Base-by-base conservation (phyloP, 1,140 invertebrate genomes). In the Zophobas morio region DNA sequence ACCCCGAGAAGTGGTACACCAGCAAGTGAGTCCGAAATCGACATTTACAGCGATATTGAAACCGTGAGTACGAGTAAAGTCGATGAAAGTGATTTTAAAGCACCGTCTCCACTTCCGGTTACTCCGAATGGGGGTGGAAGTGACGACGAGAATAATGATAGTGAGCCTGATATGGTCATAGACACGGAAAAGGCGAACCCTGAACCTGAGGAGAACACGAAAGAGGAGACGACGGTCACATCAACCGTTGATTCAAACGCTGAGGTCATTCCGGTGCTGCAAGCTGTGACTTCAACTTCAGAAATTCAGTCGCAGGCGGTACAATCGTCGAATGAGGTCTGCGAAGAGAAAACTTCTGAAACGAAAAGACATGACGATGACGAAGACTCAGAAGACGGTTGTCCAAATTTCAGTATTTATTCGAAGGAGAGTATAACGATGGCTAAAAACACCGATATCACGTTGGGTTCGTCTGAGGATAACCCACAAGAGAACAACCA, bases 341-440 rank as follows among this genome's bases (percentile, higher is more conserved):
- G 77, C 37, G 60, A 79, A 47, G 49, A 60, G 39, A 72, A 79
- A 32, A 57, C 56, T 40, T 6, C 63, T 6, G 20, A 20, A 20
- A 87, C 1, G 85, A 88, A 1, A 87, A 86, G 5, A 79, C 80
- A 82, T 36, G 80, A 81, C 75, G 89, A 90, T 73, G 89, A 90
- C 46, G 89, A 89, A 1, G 89, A 90, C 53, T 90, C 90, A 1
- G 90, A 92, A 80, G 91, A 92, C 0, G 93, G 94, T 76, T 95
- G 94, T 87, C 94, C 94, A 1, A 95, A 95, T 83, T 95, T 94
- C 83, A 94, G 92, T 1, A 94, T 95, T 72, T 95, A 95, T 85
- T 95, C 94, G 0, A 91, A 92, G 1, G 90, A 93, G 79, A 94
- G 93, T 35, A 93, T 94, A 84, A 91, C 93, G 72, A 90, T 95